A percentile compares a stretch with the other conserved stretches of the same genome.
phyloP scores from a whole-genome alignment of 2,888 invertebrate species.

The Antheraea assamensis region DNA sequence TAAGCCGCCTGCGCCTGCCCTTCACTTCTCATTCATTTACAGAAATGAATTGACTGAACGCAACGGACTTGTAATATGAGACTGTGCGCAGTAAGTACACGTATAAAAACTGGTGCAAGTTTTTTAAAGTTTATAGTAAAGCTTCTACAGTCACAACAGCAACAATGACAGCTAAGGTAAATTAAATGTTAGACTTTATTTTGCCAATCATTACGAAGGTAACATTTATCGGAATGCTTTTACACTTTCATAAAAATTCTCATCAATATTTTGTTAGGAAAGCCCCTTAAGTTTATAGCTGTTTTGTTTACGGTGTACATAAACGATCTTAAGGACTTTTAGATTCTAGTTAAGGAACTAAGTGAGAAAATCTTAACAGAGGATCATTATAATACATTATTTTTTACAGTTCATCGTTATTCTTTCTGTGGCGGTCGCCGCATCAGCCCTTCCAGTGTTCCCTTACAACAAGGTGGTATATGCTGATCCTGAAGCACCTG shows the following conservation, averaged over 20 bases:
- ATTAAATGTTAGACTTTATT: neutral
- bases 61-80: slow-evolving; percentile 36
- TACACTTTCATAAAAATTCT: neutral
- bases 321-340: too few species aligned
- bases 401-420: slow-evolving; percentile 55
- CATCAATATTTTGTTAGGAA: neutral
- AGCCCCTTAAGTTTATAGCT: too few species aligned
- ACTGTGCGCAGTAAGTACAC: slow-evolving; percentile 22
- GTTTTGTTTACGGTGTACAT: too few species aligned
- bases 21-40: slow-evolving; percentile 21
- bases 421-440: slow-evolving; percentile 56
- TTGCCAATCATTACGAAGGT: neutral
- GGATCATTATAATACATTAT: neutral
- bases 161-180: slow-evolving; percentile 73
- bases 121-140: slow-evolving; percentile 54
- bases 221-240: neutral
- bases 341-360: too few species aligned
- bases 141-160: slow-evolving; percentile 48
- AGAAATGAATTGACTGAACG: slow-evolving; percentile 42
- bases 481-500: slow-evolving; percentile 62
- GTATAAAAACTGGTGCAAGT: slow-evolving; percentile 63
- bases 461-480: slow-evolving; percentile 58
- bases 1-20: neutral
- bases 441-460: slow-evolving; percentile 47
- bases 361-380: neutral